These are phyloP conservation scores for Tenthredo notha DNA, from an alignment of 2,888 invertebrate genomes.

Conservation along the genomic window DNA sequence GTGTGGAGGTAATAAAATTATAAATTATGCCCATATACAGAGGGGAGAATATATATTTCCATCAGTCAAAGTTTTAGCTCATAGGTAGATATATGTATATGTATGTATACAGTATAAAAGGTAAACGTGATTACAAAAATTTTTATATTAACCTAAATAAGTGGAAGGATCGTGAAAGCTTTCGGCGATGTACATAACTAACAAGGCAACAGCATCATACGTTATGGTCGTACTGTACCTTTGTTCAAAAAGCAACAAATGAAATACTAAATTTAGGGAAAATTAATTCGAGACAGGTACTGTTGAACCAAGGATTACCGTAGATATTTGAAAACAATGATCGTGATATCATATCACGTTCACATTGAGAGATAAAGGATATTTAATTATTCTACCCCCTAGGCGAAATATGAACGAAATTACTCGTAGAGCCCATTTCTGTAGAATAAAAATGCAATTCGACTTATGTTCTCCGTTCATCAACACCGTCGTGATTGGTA, in stretches of 20 bases:
- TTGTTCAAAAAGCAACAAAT: not conserved
- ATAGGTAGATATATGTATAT: not conserved
- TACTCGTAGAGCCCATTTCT: not conserved
- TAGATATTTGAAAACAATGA: constrained; percentile 26
- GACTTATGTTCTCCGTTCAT: not conserved
- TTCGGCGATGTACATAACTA: not conserved
- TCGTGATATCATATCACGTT: not conserved
- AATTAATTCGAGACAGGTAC: not conserved
- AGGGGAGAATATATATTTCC: not conserved
- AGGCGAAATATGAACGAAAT: not conserved
- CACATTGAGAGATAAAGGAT: not conserved
- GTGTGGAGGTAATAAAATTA: not conserved
- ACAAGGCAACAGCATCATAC: not conserved
- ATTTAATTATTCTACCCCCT: not conserved
- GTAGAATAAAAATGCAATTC: not conserved
- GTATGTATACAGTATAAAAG: not conserved
- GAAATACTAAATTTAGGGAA: not conserved
- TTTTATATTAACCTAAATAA: not conserved
- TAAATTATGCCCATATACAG: not conserved
- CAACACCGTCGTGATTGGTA: not conserved
- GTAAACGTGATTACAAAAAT: not conserved
- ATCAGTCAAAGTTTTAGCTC: not conserved
- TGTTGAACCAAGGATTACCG: not conserved
- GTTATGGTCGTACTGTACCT: not conserved
- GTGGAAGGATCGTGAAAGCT: not conserved